These are phyloP conservation scores for Danaus melanippus DNA, from an alignment of 1,140 invertebrate species.

Conservation along the genomic window DNA sequence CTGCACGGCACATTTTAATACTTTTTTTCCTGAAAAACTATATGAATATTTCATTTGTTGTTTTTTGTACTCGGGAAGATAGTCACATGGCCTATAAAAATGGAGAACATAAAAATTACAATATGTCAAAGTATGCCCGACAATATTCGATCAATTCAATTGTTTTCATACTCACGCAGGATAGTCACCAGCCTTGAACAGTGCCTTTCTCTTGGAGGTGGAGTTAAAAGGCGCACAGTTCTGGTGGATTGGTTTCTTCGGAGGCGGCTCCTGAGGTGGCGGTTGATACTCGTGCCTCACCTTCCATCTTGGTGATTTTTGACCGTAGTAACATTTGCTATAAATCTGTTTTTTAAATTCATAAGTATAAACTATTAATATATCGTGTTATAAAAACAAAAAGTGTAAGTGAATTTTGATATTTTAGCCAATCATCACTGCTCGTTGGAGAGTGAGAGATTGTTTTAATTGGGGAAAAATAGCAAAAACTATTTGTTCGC, in stretches of 20 bases:
- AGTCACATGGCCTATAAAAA: constrained; percentile 53
- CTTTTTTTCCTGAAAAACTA: constrained; percentile 52
- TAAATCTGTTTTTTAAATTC: constrained; percentile 33
- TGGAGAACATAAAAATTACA: constrained; percentile 8
- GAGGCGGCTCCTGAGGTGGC: constrained; percentile 33
- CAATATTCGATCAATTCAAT: too few relatives aligned
- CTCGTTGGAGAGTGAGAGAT: too few relatives aligned
- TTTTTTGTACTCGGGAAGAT: constrained; percentile 48
- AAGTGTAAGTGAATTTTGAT: too few relatives aligned
- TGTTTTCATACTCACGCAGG: constrained; percentile 48
- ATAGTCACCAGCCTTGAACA: constrained; percentile 38
- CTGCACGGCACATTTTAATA: constrained; percentile 51
- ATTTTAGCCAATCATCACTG: too few relatives aligned
- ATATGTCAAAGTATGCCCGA: too few relatives aligned
- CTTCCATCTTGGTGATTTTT: constrained; percentile 44
- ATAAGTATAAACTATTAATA: too few relatives aligned
- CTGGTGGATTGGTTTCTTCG: constrained; percentile 22
- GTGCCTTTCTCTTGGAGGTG: constrained; percentile 42
- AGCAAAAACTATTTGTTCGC: too few relatives aligned
- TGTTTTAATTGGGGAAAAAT: too few relatives aligned
- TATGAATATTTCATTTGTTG: constrained; percentile 55
- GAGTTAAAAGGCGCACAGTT: constrained; percentile 63
- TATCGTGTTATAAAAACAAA: too few relatives aligned
- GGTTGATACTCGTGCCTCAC: constrained; percentile 59
- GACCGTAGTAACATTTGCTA: constrained; percentile 43